Evolutionary conservation across 2,888 invertebrate species (phyloP), one percentile per base, ranked within the genome.

Genomic region (Diabrotica balteata): DNA sequence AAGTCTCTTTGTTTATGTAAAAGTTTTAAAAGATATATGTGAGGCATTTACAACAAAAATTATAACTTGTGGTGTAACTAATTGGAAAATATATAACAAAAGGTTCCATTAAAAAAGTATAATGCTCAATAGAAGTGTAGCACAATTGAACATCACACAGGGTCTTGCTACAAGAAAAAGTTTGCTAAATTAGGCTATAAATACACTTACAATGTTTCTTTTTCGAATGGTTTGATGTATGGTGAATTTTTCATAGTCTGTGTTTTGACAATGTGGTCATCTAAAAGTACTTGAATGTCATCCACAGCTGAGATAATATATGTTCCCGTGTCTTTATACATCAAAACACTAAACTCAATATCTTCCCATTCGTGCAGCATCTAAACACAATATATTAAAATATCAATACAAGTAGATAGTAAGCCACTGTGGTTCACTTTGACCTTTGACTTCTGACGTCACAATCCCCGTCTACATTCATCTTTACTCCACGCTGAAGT

Each of bases 201-300:
- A 47, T 47, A 59, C 45, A 85, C 90, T 86, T 85, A 93, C 93
- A 90, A 76, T 72, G 93, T 93, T 80, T 92, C 89, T 60, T 89
- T 90, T 83, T 97, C 95, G 81, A 98, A 97, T 0, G 97, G 97
- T 81, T 96, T 96, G 72, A 97, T 96, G 78, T 96, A 97, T 0
- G 97, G 95, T 0, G 97, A 97, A 79, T 96, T 96, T 84, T 97
- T 94, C 96, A 98, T 97, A 0, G 97, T 97, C 82, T 97, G 97
- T 2, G 97, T 95, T 84, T 97, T 98, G 8, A 97, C 93, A 74
- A 98, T 93, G 81, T 98, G 97, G 82, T 98, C 98, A 83, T 98
- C 98, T 63, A 98, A 85, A 59, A 96, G 85, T 47, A 96, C 86
- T 84, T 98, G 97, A 80, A 98, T 96, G 78, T 97, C 97, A 84